These are phyloP conservation scores for Pseudochirops cupreus DNA, from an alignment of 2,797 vertebrate species.

Conservation along the genomic window DNA sequence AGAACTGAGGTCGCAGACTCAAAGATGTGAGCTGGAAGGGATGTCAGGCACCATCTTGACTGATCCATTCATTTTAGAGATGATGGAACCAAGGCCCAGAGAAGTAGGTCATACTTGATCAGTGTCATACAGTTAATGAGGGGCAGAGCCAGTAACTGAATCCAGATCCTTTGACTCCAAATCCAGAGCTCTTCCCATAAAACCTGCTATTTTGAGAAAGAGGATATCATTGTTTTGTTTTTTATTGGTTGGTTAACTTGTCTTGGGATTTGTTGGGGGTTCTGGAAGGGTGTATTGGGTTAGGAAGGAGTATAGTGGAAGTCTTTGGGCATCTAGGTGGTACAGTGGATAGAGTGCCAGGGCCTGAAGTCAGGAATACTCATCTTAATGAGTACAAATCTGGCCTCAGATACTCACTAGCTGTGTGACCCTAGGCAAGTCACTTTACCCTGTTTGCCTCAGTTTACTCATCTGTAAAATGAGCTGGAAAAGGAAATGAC, in stretches of 20 bases:
- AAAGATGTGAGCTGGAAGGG: background rate
- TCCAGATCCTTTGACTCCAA: background rate
- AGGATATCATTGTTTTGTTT: background rate
- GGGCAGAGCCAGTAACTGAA: background rate
- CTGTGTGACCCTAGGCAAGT: background rate
- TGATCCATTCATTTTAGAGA: background rate
- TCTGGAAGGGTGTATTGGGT: background rate
- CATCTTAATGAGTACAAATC: background rate
- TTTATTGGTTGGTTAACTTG: background rate
- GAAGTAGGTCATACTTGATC: background rate
- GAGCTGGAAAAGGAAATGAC: background rate
- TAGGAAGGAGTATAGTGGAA: background rate
- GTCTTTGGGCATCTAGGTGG: background rate
- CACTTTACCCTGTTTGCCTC: background rate
- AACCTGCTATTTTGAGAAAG: background rate
- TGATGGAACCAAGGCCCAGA: background rate
- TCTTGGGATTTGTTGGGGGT: background rate
- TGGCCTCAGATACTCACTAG: background rate
- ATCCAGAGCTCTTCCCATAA: background rate
- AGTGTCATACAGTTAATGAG: background rate
- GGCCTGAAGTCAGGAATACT: background rate
- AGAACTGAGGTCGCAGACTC: background rate
- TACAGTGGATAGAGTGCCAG: background rate
- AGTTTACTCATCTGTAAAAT: background rate
- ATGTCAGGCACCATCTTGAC: background rate